Conservation (phyloP, 2,797 vertebrate species). For the Myotis vivesi region DNA sequence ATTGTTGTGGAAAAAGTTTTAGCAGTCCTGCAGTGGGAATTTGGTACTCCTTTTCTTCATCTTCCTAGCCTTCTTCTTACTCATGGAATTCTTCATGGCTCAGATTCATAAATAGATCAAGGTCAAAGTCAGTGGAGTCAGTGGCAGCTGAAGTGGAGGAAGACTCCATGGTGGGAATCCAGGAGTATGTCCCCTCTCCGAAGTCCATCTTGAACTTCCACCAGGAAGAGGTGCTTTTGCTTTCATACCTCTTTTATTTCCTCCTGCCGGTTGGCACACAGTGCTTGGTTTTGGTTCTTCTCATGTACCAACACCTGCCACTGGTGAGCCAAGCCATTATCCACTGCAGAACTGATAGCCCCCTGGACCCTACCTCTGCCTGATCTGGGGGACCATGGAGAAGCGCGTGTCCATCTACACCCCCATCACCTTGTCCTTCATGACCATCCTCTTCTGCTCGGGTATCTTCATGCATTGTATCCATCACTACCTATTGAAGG, state of each 20-base stretch:
- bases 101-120: constrained; percentile 55
- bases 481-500: constrained; percentile 47
- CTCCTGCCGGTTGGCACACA: constrained; percentile 59
- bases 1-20: background rate
- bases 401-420: constrained; percentile 60
- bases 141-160: background rate
- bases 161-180: constrained; percentile 9
- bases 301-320: constrained; percentile 58
- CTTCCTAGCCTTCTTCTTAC: constrained; percentile 38
- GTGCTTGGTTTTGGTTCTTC: constrained; percentile 59
- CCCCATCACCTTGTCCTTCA: background rate
- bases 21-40: background rate
- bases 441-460: constrained; percentile 14
- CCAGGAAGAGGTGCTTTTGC: constrained; percentile 63
- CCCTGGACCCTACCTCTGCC: background rate
- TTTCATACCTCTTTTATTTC: constrained; percentile 70
- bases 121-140: background rate
- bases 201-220: constrained; percentile 60
- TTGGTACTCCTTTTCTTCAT: constrained; percentile 49
- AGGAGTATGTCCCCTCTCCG: background rate
- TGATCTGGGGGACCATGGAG: too few species aligned
- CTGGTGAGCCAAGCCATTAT: constrained; percentile 43
- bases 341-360: background rate
- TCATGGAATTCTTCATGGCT: constrained; percentile 64
- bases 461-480: constrained; percentile 28